Evolutionary conservation across 2,888 invertebrate genomes (phyloP), one percentile per base, ranked within the genome.

Genomic region (Scaptomyza polygonia): DNA sequence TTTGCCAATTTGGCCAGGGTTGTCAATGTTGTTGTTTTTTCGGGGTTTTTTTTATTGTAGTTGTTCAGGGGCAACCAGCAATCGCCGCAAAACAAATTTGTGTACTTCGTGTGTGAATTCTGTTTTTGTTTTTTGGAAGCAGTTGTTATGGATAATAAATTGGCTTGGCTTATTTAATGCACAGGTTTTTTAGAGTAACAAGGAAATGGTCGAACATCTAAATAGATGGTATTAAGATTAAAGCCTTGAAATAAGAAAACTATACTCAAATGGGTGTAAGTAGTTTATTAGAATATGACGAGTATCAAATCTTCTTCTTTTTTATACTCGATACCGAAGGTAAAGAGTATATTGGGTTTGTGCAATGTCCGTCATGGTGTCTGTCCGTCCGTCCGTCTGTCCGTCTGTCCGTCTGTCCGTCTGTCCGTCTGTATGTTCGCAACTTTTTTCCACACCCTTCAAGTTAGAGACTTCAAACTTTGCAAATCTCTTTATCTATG

Each of bases 141-240:
- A 61, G 78, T 81, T 79, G 79, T 81, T 76, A 81, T 78, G 79
- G 79, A 76, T 81, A 81, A 81, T 79, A 79, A 79, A 79, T 79
- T 79, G 82, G 76, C 62, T 66, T 48, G 64, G 63, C 57, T 77
- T 74, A 66, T 74, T 79, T 79, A 72, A 75, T 59, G 77, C 74
- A 64, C 72, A 34, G 32, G 62, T 21, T n/a, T n/a, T n/a, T n/a
- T n/a, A n/a, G n/a, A n/a, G 8, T 16, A 72, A 68, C 67, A 67
- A 72, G 72, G 40, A 55, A 61, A 36, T 43, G 27, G 43, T 52
- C 59, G 27, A 52, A 47, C 59, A 48, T 39, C 7, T 12, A 25
- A 18, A 52, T 52, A 51, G 14, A 43, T 27, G 39, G 49, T 29
- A 58, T 59, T 64, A 49, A 40, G 18, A 34, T 43, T 32, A 39